Evolutionary conservation across 2,113 vertebrate genomes (phyloP), one percentile per base, ranked within the genome.

Genomic region (Ornithorhynchus anatinus): DNA sequence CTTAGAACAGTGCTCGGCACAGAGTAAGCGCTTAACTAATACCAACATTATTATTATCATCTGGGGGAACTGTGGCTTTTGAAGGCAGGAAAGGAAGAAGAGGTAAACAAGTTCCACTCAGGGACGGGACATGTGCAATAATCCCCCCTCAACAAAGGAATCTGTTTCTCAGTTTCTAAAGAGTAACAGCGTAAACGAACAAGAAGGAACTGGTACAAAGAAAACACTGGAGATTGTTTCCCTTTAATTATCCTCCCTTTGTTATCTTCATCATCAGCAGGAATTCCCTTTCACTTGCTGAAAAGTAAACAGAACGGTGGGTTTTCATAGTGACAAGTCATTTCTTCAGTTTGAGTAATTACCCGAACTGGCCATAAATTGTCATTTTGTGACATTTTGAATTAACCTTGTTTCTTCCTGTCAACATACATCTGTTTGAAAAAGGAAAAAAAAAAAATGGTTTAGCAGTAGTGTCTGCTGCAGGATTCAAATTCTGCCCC

Each of bases 171-270:
- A 65, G 35, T 20, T 81, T 57, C 71, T 65, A 45, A 52, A 20
- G 14, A 29, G 45, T 50, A 22, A 27, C 47, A 71, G 16, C 31
- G 54, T 47, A 69, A 63, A 4, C 59, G 67, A 79, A 68, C 2
- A 2, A 69, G 16, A 8, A 83, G 50, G 75, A 81, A 68, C 53
- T 63, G n/a, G 29, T 42, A 81, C 56, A 27, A 77, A 79, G 72
- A 47, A 72, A 82, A 83, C 73, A 81, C 59, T 67, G 69, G 73
- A 86, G 60, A 77, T 59, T 87, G 86, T 87, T 89, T 87, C 86
- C 79, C 67, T 89, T 89, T 84, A 82, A 88, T 89, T 88, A 84
- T 61, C 44, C 59, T 72, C 56, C 65, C 77, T 73, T 17, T 0
- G 44, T 71, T 73, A 83, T 83, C 75, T 67, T 62, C 29, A 58